A percentile compares a stretch with the other conserved stretches of the same genome.
These are phyloP conservation scores for Pygoscelis antarcticus DNA, from an alignment of 2,113 vertebrate species.

Conservation along the genomic window DNA sequence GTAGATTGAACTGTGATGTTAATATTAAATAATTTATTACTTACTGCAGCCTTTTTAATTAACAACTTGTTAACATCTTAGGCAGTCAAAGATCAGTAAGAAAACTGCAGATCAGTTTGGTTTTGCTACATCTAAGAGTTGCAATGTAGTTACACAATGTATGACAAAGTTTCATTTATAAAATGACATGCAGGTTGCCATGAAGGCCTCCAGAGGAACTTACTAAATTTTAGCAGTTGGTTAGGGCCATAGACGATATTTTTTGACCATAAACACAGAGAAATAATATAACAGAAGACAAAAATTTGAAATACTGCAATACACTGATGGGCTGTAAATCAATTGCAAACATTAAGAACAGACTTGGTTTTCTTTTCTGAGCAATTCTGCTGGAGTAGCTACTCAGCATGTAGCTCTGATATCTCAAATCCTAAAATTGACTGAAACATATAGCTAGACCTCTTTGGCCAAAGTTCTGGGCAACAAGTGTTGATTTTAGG, in stretches of 20 bases:
- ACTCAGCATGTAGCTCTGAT: neutral
- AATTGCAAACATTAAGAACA: neutral
- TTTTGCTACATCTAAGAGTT: neutral
- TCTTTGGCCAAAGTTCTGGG: neutral
- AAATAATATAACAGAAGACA: neutral
- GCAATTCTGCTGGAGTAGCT: neutral
- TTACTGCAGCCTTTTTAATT: neutral
- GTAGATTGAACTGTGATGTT: neutral
- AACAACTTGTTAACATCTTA: neutral
- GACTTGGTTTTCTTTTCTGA: neutral
- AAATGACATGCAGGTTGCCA: neutral
- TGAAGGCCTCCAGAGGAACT: neutral
- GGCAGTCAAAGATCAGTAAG: neutral
- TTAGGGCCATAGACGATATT: neutral
- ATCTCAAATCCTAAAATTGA: neutral
- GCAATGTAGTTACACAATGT: neutral
- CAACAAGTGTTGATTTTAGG: neutral
- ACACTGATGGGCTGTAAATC: neutral
- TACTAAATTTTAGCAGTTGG: neutral
- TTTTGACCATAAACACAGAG: neutral
- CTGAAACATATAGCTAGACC: neutral
- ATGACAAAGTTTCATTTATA: neutral
- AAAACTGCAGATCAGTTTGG: neutral
- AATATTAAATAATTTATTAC: neutral
- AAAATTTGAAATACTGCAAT: neutral